These are phyloP conservation scores for Oegoconia quadripuncta DNA, from an alignment of 2,888 invertebrate genomes.

Conservation along the genomic window DNA sequence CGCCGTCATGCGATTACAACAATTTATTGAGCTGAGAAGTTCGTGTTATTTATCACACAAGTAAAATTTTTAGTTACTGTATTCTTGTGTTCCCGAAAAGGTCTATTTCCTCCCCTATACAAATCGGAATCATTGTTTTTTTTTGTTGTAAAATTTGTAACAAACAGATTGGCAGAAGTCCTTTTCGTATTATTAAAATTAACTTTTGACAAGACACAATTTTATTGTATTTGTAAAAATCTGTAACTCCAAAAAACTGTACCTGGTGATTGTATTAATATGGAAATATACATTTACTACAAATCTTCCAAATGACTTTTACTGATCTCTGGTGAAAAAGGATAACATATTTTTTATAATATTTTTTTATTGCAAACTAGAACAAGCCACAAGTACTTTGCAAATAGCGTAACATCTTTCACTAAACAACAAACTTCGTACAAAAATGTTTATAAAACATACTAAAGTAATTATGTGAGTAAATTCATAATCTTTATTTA, in stretches of 20 bases:
- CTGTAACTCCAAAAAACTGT: conserved; percentile 73
- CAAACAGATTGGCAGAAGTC: conserved; percentile 36
- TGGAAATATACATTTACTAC: conserved; percentile 78
- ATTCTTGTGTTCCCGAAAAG: conserved; percentile 42
- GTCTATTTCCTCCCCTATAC: conserved; percentile 41
- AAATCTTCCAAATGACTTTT: conserved; percentile 62
- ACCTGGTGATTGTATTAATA: conserved; percentile 77
- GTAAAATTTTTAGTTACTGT: conserved; percentile 35
- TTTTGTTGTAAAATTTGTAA: conserved; percentile 44
- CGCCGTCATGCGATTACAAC: conserved; percentile 30
- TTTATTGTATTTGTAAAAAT: conserved; percentile 66
- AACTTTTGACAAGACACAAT: conserved; percentile 52
- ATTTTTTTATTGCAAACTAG: conserved; percentile 64
- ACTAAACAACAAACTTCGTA: conserved; percentile 41
- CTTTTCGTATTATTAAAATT: conserved; percentile 48
- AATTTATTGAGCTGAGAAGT: conserved; percentile 31
- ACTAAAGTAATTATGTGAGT: conserved; percentile 25
- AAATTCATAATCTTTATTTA: conserved; percentile 17
- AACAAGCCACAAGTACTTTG: conserved; percentile 50
- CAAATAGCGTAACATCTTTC: conserved; percentile 30
- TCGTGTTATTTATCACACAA: conserved; percentile 45
- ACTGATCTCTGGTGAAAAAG: conserved; percentile 21
- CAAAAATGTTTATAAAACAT: conserved; percentile 35
- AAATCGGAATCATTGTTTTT: conserved; percentile 47
- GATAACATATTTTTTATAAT: conserved; percentile 11